Percentiles rank a stretch among this genome's conserved stretches.
These are phyloP conservation scores for Cololabis saira DNA, from an alignment of 2,113 vertebrate genomes.

Conservation along the genomic window DNA sequence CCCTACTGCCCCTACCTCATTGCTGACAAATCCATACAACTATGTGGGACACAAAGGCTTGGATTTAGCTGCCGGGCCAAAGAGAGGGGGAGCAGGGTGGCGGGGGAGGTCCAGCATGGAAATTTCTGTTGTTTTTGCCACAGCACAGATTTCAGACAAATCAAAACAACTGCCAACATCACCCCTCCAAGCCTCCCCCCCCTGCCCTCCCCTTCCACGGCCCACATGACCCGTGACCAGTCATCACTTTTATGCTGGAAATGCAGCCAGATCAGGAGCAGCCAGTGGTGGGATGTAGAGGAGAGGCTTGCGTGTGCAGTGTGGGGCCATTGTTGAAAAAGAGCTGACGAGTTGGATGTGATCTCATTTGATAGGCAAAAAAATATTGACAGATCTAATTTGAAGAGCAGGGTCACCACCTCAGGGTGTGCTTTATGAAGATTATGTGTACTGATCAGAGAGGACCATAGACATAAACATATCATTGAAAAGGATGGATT, in stretches of 20 bases:
- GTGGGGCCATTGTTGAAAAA: conserved; percentile 62
- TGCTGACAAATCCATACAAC: conserved; percentile 79
- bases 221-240: conserved; percentile 56
- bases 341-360: conserved; percentile 64
- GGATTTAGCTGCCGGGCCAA: conserved; percentile 73
- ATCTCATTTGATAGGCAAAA: conserved; percentile 57
- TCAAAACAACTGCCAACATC: conserved; percentile 68
- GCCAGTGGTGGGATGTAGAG: conserved; percentile 6
- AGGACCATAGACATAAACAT: not conserved
- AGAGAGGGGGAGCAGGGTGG: conserved; percentile 46
- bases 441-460: conserved; percentile 6
- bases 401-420: conserved; percentile 25
- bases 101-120: conserved; percentile 50
- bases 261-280: conserved; percentile 51
- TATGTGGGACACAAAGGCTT: conserved; percentile 78
- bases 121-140: conserved; percentile 75
- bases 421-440: not conserved
- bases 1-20: conserved; percentile 34
- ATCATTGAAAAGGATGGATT: not conserved
- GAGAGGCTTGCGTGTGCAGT: conserved; percentile 14
- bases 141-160: conserved; percentile 68
- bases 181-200: conserved; percentile 18
- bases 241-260: conserved; percentile 76
- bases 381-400: conserved; percentile 50
- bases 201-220: conserved; percentile 13